Evolutionary conservation across 2,888 invertebrate genomes (phyloP).

Genomic region (Galerucella pusilla): DNA sequence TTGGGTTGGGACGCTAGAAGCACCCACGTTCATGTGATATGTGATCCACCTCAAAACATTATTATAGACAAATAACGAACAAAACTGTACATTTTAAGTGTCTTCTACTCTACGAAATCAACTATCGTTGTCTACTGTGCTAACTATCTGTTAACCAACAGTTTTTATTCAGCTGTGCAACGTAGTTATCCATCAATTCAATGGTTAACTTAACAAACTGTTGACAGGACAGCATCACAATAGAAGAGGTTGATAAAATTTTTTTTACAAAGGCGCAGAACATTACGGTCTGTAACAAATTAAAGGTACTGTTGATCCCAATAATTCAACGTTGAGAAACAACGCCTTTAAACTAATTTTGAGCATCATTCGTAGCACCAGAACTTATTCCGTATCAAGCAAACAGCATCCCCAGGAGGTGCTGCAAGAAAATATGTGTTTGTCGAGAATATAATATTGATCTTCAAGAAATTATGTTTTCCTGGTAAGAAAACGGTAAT

Average conservation of each 20-base stretch:
- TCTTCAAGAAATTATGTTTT: background rate
- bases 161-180: background rate
- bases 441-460: background rate
- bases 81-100: too few species aligned
- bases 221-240: slow-evolving; percentile 4
- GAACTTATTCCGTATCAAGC: slow-evolving; percentile 7
- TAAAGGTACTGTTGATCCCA: background rate
- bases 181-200: background rate
- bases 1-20: too few species aligned
- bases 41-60: too few species aligned
- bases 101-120: too few species aligned
- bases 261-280: too few species aligned
- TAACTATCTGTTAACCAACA: background rate
- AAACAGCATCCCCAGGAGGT: background rate
- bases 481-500: slow-evolving; percentile 22
- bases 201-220: slow-evolving; percentile 20
- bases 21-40: too few species aligned
- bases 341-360: slow-evolving; percentile 14
- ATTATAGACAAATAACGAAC: too few species aligned
- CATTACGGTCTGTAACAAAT: too few species aligned
- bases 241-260: background rate
- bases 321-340: background rate
- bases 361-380: slow-evolving; percentile 23
- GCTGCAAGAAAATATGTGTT: background rate
- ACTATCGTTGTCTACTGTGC: too few species aligned